Evolutionary conservation across 2,888 invertebrate species (phyloP).

Genomic region (Cynaeus angustus): DNA sequence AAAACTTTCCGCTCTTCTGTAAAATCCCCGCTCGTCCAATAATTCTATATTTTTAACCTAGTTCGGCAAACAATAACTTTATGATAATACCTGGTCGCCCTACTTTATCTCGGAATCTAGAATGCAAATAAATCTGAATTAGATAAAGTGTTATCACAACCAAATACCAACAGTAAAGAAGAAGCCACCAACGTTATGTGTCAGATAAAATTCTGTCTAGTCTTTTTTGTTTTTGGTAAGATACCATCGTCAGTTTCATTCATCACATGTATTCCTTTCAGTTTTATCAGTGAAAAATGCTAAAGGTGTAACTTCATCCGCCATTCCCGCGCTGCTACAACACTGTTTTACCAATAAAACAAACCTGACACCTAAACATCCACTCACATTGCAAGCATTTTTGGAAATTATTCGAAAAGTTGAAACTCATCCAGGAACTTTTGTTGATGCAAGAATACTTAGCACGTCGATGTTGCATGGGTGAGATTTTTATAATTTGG

Average conservation of each 20-base stretch:
- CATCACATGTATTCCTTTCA: slow-evolving; percentile 19
- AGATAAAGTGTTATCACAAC: slow-evolving; percentile 33
- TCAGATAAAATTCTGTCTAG: not conserved
- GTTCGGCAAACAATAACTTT: not conserved
- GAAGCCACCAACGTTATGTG: slow-evolving; percentile 1
- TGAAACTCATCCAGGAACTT: slow-evolving; percentile 73
- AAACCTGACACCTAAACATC: slow-evolving; percentile 71
- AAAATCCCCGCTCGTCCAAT: no score
- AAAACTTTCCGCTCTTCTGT: no score
- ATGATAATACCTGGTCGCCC: not conserved
- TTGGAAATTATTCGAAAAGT: slow-evolving; percentile 78
- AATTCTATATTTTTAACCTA: not conserved
- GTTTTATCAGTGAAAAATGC: slow-evolving; percentile 50
- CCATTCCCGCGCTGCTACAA: slow-evolving; percentile 75
- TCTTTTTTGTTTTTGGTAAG: slow-evolving; percentile 18
- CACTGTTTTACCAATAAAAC: slow-evolving; percentile 76
- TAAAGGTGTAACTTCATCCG: slow-evolving; percentile 65
- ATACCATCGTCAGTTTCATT: not conserved
- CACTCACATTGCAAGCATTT: slow-evolving; percentile 75
- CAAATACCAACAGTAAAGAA: slow-evolving; percentile 7
- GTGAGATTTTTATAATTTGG: slow-evolving; percentile 65
- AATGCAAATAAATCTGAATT: slow-evolving; percentile 24
- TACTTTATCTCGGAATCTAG: slow-evolving; percentile 1
- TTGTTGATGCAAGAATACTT: slow-evolving; percentile 75
- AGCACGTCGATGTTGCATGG: slow-evolving; percentile 76